Percentiles rank a stretch among this genome's conserved stretches.
phyloP scores from a whole-genome alignment of 92 coral and sea anemone species.

The Porites rus region DNA sequence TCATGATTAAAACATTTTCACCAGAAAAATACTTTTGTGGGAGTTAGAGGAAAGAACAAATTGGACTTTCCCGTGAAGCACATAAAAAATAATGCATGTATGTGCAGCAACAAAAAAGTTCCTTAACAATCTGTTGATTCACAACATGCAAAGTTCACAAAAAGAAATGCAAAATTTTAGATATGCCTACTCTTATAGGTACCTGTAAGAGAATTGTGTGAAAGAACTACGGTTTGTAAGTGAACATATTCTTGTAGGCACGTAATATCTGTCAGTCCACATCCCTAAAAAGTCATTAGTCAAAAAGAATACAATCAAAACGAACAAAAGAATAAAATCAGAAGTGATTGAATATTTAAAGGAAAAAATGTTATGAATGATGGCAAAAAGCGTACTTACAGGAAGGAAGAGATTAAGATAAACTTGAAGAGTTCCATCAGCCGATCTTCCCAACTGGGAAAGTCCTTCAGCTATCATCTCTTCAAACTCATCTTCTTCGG shows the following conservation, averaged over 20 bases:
- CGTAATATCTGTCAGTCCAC: constrained; percentile 78
- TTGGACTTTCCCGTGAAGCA: too few relatives aligned
- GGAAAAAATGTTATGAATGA: background rate
- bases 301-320: background rate
- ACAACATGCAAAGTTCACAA: background rate
- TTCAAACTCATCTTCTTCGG: constrained; percentile 54
- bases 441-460: constrained; percentile 96
- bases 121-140: background rate
- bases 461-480: constrained; percentile 97
- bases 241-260: constrained; percentile 75
- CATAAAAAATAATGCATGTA: too few relatives aligned
- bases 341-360: background rate
- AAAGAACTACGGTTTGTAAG: constrained; percentile 86
- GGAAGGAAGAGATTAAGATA: constrained; percentile 87
- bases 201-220: constrained; percentile 95
- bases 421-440: constrained; percentile 97
- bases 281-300: constrained; percentile 61
- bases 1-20: too few relatives aligned
- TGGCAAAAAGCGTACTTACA: constrained; percentile 51
- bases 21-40: too few relatives aligned
- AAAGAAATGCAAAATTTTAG: background rate
- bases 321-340: background rate
- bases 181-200: background rate
- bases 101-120: background rate
- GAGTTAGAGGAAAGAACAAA: too few relatives aligned